Conservation (phyloP, 2,888 invertebrate species). For the Acanthoscelides obtectus region DNA sequence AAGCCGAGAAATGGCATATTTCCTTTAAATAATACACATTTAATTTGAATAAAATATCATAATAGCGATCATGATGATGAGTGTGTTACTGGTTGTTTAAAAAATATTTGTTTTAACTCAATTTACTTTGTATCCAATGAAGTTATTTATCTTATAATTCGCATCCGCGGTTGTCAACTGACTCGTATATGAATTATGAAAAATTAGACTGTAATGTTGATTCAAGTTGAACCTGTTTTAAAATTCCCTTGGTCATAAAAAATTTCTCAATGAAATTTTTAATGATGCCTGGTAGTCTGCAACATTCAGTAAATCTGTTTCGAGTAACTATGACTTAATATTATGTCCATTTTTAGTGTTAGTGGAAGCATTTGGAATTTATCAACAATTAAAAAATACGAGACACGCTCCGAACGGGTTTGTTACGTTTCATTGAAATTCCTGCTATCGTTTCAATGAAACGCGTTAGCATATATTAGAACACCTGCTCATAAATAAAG, state of each 20-base stretch:
- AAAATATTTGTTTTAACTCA: too few species aligned
- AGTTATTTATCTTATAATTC: too few species aligned
- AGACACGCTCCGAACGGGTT: constrained; percentile 5
- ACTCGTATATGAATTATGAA: too few species aligned
- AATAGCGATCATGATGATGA: too few species aligned
- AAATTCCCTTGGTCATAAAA: neutral
- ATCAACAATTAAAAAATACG: constrained; percentile 1
- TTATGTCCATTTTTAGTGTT: neutral
- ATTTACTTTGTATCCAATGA: too few species aligned
- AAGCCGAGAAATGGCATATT: neutral
- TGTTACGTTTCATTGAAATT: constrained; percentile 18
- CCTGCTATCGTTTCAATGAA: constrained; percentile 4
- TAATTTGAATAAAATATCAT: too few species aligned
- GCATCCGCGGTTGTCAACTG: too few species aligned
- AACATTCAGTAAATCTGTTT: neutral
- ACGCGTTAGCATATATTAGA: constrained; percentile 20
- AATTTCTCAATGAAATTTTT: neutral
- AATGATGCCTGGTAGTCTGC: neutral
- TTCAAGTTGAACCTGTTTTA: neutral
- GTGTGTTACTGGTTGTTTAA: too few species aligned
- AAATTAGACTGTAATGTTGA: too few species aligned
- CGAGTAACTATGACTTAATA: neutral
- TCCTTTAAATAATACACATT: neutral
- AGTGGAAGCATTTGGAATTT: neutral
- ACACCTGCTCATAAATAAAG: constrained; percentile 19